Evolutionary conservation across 2,113 vertebrate genomes (phyloP).

Genomic region (Seriola dumerili): DNA sequence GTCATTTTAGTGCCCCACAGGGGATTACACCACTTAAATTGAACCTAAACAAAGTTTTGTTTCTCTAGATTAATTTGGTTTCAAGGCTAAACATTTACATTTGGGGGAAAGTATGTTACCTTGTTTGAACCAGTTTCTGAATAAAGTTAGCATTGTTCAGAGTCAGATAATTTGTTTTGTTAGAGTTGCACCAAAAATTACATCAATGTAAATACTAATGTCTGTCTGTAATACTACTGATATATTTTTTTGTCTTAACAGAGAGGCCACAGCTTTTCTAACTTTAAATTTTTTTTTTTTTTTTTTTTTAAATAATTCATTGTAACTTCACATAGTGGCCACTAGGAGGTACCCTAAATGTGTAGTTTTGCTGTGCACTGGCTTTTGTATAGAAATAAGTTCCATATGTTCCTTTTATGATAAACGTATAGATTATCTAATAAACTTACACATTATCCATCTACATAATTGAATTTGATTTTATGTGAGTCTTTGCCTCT

Average conservation of each 20-base stretch:
- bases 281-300: not conserved
- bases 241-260: too few relatives aligned
- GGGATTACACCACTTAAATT: too few relatives aligned
- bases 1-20: too few relatives aligned
- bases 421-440: not conserved
- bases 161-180: not conserved
- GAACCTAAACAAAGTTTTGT: too few relatives aligned
- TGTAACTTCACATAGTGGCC: slow-evolving; percentile 29
- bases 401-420: not conserved
- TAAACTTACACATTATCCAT: not conserved
- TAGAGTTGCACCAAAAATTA: not conserved
- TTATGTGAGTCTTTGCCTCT: not conserved
- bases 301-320: not conserved
- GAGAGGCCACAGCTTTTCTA: slow-evolving; percentile 29
- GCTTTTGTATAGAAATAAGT: not conserved
- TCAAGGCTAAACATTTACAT: not conserved
- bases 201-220: not conserved
- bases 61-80: not conserved
- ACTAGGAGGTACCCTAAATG: slow-evolving; percentile 44
- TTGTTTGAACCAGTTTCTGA: not conserved
- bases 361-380: not conserved
- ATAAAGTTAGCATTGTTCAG: not conserved
- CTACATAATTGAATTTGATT: not conserved
- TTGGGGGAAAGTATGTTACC: not conserved
- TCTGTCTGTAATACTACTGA: too few relatives aligned